Conservation (phyloP, 2,888 invertebrate species). For the Neoitamus cyanurus region DNA sequence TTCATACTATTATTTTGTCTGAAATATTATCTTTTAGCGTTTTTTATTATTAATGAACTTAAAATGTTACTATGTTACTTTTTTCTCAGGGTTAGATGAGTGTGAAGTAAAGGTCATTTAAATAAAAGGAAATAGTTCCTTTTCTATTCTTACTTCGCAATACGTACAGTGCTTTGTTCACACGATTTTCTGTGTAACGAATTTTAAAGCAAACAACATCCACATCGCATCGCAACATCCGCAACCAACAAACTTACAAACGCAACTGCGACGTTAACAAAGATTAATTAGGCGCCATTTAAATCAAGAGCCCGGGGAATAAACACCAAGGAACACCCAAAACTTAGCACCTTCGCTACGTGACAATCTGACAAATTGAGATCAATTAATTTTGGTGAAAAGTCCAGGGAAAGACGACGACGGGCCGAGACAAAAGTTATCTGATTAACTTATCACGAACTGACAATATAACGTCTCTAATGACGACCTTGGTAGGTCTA, state of each 20-base stretch:
- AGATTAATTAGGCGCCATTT: conserved; percentile 1
- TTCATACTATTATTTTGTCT: too few relatives aligned
- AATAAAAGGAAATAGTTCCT: too few relatives aligned
- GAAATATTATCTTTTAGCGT: too few relatives aligned
- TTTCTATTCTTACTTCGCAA: too few relatives aligned
- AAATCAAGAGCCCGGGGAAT: background rate
- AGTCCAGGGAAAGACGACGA: background rate
- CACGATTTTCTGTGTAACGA: background rate
- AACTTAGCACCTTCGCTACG: background rate
- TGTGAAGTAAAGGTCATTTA: too few relatives aligned
- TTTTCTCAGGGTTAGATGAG: too few relatives aligned
- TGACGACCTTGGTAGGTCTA: background rate
- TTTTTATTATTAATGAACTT: too few relatives aligned
- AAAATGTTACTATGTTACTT: too few relatives aligned
- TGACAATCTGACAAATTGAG: conserved; percentile 5
- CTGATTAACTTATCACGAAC: background rate
- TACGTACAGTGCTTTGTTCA: background rate
- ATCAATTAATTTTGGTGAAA: background rate
- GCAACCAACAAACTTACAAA: background rate
- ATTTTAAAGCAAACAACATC: background rate
- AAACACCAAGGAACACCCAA: background rate
- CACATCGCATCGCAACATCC: background rate
- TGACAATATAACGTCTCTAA: background rate
- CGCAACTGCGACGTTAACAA: background rate
- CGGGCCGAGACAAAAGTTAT: background rate